Conservation (phyloP, 1,140 invertebrate genomes). For the Pogonognathellus flavescens region DNA sequence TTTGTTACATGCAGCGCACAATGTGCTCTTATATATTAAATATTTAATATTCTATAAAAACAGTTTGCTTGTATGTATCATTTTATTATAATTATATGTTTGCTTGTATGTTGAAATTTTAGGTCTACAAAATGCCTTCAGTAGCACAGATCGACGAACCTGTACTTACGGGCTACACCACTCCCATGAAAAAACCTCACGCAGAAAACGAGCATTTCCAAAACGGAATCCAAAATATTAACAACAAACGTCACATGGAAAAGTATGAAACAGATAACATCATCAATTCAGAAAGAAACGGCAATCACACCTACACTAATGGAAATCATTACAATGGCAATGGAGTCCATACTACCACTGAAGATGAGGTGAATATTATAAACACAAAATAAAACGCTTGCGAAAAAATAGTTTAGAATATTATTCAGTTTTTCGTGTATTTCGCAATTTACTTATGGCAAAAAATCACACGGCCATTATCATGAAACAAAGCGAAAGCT, state of each 20-base stretch:
- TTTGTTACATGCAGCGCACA: not conserved
- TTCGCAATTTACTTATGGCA: not conserved
- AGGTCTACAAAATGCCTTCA: slow-evolving; percentile 58
- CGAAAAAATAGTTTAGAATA: not conserved
- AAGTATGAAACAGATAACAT: slow-evolving; percentile 53
- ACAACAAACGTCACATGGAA: slow-evolving; percentile 50
- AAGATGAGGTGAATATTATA: slow-evolving; percentile 16
- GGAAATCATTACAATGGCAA: slow-evolving; percentile 58
- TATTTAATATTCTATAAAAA: too few relatives aligned
- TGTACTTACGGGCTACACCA: slow-evolving; percentile 52
- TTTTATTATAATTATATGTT: not conserved
- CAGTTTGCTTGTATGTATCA: not conserved
- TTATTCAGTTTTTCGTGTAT: not conserved
- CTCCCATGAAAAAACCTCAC: slow-evolving; percentile 44
- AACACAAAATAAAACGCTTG: not conserved
- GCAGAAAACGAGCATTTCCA: slow-evolving; percentile 60
- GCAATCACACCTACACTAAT: slow-evolving; percentile 35
- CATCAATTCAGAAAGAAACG: slow-evolving; percentile 45
- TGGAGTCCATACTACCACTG: slow-evolving; percentile 26
- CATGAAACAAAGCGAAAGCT: not conserved
- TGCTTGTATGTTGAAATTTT: not conserved
- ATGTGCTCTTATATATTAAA: too few relatives aligned
- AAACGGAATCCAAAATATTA: slow-evolving; percentile 57
- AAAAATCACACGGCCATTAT: not conserved
- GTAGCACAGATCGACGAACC: slow-evolving; percentile 59